Base-by-base conservation (phyloP, 2,113 vertebrate species). In the Semicossyphus pulcher region DNA sequence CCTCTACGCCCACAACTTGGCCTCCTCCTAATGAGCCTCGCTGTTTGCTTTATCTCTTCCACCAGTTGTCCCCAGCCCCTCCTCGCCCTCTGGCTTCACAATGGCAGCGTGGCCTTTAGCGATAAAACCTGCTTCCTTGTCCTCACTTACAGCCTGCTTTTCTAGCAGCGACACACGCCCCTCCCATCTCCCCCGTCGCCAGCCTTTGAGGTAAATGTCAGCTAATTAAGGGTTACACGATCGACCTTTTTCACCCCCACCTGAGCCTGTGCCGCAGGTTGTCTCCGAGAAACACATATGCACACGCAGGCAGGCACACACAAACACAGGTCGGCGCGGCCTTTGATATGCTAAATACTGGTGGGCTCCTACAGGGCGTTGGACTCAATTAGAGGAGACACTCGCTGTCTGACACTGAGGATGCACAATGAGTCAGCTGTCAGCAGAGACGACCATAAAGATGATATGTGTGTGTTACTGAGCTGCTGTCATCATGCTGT, bases 141-240 rank as follows among this genome's bases (percentile, higher is more conserved):
- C 60, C 52, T 68, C 66, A 18, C 58, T 41, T 32, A 45, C 41
- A 31, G 63, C 42, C 20, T 25, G 29, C 23, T 82, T 86, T 84
- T 82, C 72, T 73, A 70, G 47, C 26, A 6, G 54, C 7, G 2
- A 60, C 67, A 64, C 51, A 51, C 26, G 32, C 41, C 71, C 63
- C 56, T 67, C 77, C 70, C 26, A n/a, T 36, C 56, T 39, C 56
- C 45, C 60, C 34, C 15, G 15, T 28, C 21, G 34, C 53, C 70
- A 34, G 57, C 59, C 84, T 82, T 90, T 92, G 86, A 93, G 85
- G 83, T 71, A 92, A 93, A 93, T 94, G 91, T 89, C 93, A 93
- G 66, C 89, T 92, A 92, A 93, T 94, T 93, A 93, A 85, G 84
- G 63, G 41, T 85, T 87, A 89, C 91, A 93, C 7, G 41, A 16